Evolutionary conservation across 2,113 vertebrate species (phyloP), one percentile per base, ranked within the genome.

Genomic region (Toxostoma redivivum): DNA sequence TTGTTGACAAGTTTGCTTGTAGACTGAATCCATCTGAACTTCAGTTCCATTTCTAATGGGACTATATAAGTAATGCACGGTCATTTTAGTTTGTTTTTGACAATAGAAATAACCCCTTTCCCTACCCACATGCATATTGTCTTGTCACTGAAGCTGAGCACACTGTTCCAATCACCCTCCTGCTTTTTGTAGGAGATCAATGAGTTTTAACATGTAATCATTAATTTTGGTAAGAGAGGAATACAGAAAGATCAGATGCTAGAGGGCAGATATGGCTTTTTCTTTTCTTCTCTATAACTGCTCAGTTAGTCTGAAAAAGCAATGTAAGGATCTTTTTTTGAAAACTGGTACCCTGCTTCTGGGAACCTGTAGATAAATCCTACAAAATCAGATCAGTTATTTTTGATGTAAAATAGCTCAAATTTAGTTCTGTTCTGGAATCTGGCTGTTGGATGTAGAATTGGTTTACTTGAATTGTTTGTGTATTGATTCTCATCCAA

Each of bases 61-160:
- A 40, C 19, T 53, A 0, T 17, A 2, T 50, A 23, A 31, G 25
- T 35, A 16, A 45, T 47, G 7, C 48, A 3, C 3, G 2, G 21
- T 79, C 7, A 15, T 64, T 87, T 60, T 69, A 71, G 40, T 64
- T 88, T 48, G 21, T 0, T 78, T 78, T 51, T 84, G 74, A 22
- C 10, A 53, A 27, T 17, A 51, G 50, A 27, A 5, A 7, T 44
- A 28, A 60, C 1, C 5, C 8, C 4, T 81, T 81, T 81, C 5
- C 24, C 3, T 76, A 3, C 6, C 17, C 31, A 33, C 20, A 4
- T 9, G 8, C 11, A 3, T 62, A 30, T 4, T 72, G 17, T 61
- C 40, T 79, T 48, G 51, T 64, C 37, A 15, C 6, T 61, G 60
- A 88, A 74, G 27, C 12, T 24, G 40, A 7, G 7, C 11, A 5